phyloP scores from a whole-genome alignment of 2,113 vertebrate species.

The Poeciliopsis prolifica region DNA sequence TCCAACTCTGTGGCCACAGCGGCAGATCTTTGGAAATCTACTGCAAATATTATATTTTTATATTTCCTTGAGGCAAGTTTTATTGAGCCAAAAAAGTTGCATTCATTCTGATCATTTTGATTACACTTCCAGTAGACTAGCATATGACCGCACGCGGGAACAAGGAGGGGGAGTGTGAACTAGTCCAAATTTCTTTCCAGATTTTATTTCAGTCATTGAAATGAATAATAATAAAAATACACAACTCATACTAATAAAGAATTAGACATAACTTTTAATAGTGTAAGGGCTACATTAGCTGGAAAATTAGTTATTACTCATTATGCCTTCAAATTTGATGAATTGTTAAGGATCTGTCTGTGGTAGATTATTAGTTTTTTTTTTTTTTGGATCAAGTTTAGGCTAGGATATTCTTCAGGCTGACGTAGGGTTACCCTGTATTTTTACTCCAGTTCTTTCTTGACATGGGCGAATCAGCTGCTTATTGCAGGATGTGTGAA shows the following conservation, averaged over 20 bases:
- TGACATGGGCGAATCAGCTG: not conserved
- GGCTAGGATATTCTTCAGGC: not conserved
- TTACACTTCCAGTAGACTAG: not conserved
- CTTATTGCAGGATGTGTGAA: not conserved
- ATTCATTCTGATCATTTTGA: not conserved
- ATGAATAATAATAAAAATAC: not conserved
- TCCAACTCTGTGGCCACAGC: not conserved
- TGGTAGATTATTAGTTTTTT: too few species aligned
- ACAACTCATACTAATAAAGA: not conserved
- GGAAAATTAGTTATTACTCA: not conserved
- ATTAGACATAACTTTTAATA: not conserved
- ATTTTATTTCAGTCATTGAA: not conserved
- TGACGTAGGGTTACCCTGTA: not conserved
- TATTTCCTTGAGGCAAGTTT: too few species aligned
- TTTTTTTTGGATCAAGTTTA: not conserved
- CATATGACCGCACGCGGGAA: not conserved
- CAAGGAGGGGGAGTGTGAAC: not conserved
- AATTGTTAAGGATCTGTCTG: not conserved
- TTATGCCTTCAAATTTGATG: not conserved
- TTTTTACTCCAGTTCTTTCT: not conserved
- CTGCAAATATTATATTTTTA: too few species aligned
- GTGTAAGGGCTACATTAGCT: too few species aligned
- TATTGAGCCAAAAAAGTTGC: not conserved
- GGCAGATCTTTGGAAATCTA: not conserved
- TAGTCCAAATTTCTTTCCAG: not conserved